A percentile compares a stretch with the other conserved stretches of the same genome.
These are phyloP conservation scores for Suillia variegata DNA, from an alignment of 2,888 invertebrate species.

Conservation along the genomic window DNA sequence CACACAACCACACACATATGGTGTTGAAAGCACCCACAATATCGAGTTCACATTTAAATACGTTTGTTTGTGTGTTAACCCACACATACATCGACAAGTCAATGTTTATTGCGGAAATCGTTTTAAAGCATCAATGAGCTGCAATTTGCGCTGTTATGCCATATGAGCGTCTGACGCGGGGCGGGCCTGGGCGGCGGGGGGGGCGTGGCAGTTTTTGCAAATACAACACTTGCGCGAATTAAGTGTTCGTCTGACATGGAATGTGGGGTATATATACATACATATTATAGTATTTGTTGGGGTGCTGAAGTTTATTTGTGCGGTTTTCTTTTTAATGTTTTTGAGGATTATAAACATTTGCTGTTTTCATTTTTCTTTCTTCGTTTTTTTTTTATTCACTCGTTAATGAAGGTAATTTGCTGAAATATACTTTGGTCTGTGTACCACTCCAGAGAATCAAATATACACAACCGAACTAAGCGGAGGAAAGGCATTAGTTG, in stretches of 20 bases:
- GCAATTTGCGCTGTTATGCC: conserved; percentile 16
- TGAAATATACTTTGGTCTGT: conserved; percentile 27
- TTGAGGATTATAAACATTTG: conserved; percentile 20
- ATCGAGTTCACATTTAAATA: too few relatives aligned
- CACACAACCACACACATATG: conserved; percentile 4
- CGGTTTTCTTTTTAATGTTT: conserved; percentile 29
- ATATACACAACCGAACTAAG: too few relatives aligned
- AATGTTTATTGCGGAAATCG: conserved; percentile 18
- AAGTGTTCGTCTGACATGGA: not conserved
- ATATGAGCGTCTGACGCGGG: not conserved
- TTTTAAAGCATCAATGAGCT: conserved; percentile 13
- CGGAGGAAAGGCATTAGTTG: too few relatives aligned
- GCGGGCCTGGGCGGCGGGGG: not conserved
- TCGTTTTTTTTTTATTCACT: too few relatives aligned
- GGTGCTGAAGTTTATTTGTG: conserved; percentile 28
- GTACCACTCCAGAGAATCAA: too few relatives aligned
- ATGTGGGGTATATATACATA: not conserved
- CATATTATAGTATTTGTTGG: too few relatives aligned
- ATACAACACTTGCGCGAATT: not conserved
- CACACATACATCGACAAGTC: not conserved
- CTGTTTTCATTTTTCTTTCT: conserved; percentile 20
- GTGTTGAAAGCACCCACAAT: too few relatives aligned
- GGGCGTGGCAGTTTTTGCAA: too few relatives aligned
- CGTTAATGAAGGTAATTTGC: conserved; percentile 39
- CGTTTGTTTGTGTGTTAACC: too few relatives aligned